Evolutionary conservation across 2,888 invertebrate genomes (phyloP).

Genomic region (Tachystola acroxantha): DNA sequence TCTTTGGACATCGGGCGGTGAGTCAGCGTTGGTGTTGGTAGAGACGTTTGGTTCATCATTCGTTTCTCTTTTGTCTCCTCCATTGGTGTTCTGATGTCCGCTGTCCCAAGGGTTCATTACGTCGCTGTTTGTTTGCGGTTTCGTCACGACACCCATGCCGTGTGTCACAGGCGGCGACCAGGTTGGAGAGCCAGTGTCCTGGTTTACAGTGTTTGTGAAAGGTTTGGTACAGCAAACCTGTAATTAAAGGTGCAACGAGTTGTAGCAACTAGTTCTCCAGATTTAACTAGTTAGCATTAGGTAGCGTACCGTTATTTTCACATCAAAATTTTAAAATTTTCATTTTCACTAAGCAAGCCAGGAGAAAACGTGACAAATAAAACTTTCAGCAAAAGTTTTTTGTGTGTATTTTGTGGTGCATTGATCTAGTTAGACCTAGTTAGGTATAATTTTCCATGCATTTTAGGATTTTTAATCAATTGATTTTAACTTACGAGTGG

Average conservation of each 20-base stretch:
- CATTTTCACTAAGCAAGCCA: no score
- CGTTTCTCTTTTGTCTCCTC: background rate
- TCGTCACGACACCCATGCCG: background rate
- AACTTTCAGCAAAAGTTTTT: no score
- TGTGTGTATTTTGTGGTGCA: no score
- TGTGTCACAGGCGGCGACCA: background rate
- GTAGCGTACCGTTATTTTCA: no score
- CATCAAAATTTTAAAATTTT: no score
- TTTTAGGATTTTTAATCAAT: no score
- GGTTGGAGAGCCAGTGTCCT: background rate
- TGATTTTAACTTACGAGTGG: conserved; percentile 41
- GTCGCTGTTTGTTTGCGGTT: background rate
- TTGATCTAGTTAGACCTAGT: no score
- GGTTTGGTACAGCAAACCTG: conserved; percentile 38
- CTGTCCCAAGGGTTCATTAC: background rate
- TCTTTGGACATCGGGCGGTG: conserved; percentile 30
- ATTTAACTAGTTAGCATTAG: no score
- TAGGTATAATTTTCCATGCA: no score
- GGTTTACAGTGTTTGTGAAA: conserved; percentile 3
- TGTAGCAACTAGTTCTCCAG: no score
- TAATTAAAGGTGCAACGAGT: no score
- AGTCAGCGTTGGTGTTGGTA: conserved; percentile 12
- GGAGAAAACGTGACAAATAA: no score
- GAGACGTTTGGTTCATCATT: background rate
- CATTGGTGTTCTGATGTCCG: background rate